Conservation (phyloP, 2,888 invertebrate species). For the Lypha dubia region DNA sequence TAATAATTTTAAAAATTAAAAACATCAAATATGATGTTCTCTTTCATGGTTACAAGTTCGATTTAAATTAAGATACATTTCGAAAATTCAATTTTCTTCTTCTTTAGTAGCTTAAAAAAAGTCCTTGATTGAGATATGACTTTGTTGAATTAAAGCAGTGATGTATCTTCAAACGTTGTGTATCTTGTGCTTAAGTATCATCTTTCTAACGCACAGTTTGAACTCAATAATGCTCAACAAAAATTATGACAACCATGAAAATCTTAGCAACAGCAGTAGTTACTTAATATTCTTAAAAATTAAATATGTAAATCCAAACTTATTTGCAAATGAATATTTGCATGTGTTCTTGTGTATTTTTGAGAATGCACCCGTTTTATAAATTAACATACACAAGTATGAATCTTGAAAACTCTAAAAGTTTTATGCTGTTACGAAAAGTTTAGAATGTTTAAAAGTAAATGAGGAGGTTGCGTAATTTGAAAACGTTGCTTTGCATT, state of each 20-base stretch:
- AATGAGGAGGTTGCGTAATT: conserved; percentile 4
- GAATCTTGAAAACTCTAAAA: conserved; percentile 29
- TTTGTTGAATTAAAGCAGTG: too few species aligned
- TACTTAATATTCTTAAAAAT: conserved; percentile 32
- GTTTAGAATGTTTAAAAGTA: neutral
- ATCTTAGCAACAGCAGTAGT: conserved; percentile 30
- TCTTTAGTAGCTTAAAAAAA: too few species aligned
- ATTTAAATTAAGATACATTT: too few species aligned
- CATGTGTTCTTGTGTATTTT: neutral
- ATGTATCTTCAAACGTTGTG: neutral
- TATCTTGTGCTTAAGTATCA: neutral
- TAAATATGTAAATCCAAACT: conserved; percentile 49
- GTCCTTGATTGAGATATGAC: too few species aligned
- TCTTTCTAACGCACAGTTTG: neutral
- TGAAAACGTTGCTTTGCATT: conserved; percentile 5
- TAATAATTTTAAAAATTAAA: too few species aligned
- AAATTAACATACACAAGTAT: conserved; percentile 27
- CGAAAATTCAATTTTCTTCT: too few species aligned
- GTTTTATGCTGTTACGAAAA: conserved; percentile 25
- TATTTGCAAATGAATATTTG: conserved; percentile 3
- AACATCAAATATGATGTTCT: too few species aligned
- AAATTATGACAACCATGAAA: conserved; percentile 31
- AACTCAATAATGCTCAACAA: conserved; percentile 26
- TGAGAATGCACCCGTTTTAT: neutral
- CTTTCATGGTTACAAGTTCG: too few species aligned